Base-by-base conservation (phyloP, 1,140 invertebrate genomes). In the Drosophila elegans region DNA sequence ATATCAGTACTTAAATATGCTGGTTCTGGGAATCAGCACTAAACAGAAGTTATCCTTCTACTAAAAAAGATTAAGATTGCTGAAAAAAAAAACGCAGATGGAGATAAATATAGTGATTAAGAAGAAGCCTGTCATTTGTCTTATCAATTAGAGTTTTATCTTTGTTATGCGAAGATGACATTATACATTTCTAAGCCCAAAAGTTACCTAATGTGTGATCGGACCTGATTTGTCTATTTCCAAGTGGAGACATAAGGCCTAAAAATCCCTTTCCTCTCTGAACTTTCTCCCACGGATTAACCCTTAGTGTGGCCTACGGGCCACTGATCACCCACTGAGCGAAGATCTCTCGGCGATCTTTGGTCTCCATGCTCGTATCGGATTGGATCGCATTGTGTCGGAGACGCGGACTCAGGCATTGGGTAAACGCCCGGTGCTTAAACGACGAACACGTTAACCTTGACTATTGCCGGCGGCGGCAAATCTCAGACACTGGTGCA, bases 371-470 rank as follows among this genome's bases (percentile, higher is more conserved):
- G 56, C 11, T 36, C 32, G 21, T 16, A 45, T 38, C 16, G 6
- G 10, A 32, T 25, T 21, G 13, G 7, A 13, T n/a, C 11, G 34
- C 2, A 13, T 27, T 9, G 46, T 29, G 13, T 53, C 16, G 51
- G 11, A 39, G 38, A 29, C 27, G 25, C 4, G 55, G 49, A 25
- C 21, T 42, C 16, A 29, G 66, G 41, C 34, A 48, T 44, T 54
- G 60, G 49, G 51, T 69, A 69, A 71, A 69, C 36, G 67, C 29
- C 64, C 53, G 45, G 57, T 44, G 51, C 46, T 62, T 25, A 54
- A 44, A 42, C 16, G 55, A 48, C 69, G 44, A 80, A 80, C 78
- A 42, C 21, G 74, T 73, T 82, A 74, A 68, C 79, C 78, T 81
- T 81, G 78, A 61, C 71, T 74, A 74, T 74, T 39, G 76, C 68